Percentiles rank a stretch among this genome's conserved stretches.
Evolutionary conservation across 2,888 invertebrate genomes (phyloP).

Genomic region (Diabrotica balteata): DNA sequence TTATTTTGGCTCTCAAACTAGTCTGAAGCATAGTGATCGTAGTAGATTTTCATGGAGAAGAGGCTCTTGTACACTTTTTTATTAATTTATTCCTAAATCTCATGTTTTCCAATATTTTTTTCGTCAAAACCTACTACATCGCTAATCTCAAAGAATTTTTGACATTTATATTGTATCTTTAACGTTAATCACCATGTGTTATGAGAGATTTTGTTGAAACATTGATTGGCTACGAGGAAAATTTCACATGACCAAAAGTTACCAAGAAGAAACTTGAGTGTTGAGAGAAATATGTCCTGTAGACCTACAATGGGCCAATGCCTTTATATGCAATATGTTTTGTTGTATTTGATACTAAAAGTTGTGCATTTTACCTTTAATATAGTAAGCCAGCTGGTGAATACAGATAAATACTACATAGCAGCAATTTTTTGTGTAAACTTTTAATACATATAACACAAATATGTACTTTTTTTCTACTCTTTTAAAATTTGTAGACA

Average conservation of each 20-base stretch:
- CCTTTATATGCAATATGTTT: slow-evolving; percentile 15
- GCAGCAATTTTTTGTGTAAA: neutral
- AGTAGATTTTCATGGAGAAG: slow-evolving; percentile 31
- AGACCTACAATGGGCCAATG: slow-evolving; percentile 22
- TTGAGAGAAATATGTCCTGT: slow-evolving; percentile 19
- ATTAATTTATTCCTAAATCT: slow-evolving; percentile 37
- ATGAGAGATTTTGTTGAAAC: slow-evolving; percentile 18
- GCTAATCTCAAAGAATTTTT: slow-evolving; percentile 31
- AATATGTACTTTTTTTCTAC: too few species aligned
- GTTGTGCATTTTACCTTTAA: slow-evolving; percentile 9
- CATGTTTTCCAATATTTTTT: slow-evolving; percentile 30
- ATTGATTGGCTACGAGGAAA: slow-evolving; percentile 19
- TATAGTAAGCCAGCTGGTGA: neutral
- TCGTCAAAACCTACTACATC: slow-evolving; percentile 29
- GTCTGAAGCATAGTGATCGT: slow-evolving; percentile 30
- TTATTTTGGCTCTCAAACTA: slow-evolving; percentile 32
- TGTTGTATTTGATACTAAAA: slow-evolving; percentile 1
- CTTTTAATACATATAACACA: too few species aligned
- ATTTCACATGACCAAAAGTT: slow-evolving; percentile 26
- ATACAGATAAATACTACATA: neutral
- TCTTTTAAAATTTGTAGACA: too few species aligned
- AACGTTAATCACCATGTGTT: slow-evolving; percentile 27
- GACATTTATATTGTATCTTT: slow-evolving; percentile 35
- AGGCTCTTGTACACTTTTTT: slow-evolving; percentile 31
- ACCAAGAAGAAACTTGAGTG: slow-evolving; percentile 20